These are phyloP conservation scores for Morus bassanus DNA, from an alignment of 2,797 vertebrate genomes.

Conservation along the genomic window DNA sequence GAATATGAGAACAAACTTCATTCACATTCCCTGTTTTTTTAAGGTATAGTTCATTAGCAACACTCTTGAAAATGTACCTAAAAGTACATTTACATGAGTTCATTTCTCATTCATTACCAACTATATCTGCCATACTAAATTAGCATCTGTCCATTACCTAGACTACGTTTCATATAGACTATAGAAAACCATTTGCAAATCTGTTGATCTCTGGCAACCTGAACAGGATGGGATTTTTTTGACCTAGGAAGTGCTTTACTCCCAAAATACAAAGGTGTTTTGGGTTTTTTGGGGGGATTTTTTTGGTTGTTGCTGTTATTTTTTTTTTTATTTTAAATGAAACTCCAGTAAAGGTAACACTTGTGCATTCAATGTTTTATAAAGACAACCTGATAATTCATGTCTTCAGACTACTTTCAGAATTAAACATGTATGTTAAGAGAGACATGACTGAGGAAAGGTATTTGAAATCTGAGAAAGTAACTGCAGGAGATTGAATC, in stretches of 20 bases:
- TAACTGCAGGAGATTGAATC: not conserved
- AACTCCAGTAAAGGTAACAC: not conserved
- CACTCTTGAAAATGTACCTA: not conserved
- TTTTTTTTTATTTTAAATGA: not conserved
- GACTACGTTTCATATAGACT: not conserved
- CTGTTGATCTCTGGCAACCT: not conserved
- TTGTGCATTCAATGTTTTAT: not conserved
- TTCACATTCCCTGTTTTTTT: not conserved
- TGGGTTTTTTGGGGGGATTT: fast-evolving
- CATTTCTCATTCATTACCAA: not conserved
- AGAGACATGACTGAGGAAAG: not conserved
- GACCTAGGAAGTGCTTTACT: not conserved
- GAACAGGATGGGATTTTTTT: not conserved
- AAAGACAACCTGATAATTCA: not conserved
- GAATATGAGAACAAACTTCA: not conserved
- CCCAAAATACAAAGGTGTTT: not conserved
- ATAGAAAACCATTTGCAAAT: not conserved
- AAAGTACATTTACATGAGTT: not conserved
- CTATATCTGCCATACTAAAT: not conserved
- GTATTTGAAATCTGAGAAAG: not conserved
- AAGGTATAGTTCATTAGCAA: not conserved
- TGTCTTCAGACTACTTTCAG: not conserved
- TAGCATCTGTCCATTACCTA: not conserved
- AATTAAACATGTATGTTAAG: not conserved
- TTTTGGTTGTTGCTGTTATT: fast-evolving